Evolutionary conservation across 2,797 vertebrate genomes (phyloP).

Genomic region (Scolopax bukidnonensis): DNA sequence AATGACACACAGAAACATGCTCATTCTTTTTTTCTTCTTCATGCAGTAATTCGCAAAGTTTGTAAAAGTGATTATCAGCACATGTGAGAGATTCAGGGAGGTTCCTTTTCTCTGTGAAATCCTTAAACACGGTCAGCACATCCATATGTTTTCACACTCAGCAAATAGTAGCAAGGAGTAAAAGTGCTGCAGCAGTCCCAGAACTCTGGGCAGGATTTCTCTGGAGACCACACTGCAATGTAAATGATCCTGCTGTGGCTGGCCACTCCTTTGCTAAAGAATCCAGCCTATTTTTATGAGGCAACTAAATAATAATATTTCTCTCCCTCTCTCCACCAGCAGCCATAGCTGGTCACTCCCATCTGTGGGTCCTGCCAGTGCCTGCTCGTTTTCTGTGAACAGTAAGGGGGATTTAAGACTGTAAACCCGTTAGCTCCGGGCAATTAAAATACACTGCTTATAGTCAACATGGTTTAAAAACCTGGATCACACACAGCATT

Average conservation of each 20-base stretch:
- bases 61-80: not conserved
- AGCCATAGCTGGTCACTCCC: not conserved
- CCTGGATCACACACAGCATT: not conserved
- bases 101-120: not conserved
- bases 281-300: slow-evolving; percentile 13
- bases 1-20: not conserved
- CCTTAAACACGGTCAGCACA: not conserved
- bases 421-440: not conserved
- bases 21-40: slow-evolving; percentile 7
- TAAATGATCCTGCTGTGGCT: not conserved
- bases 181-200: not conserved
- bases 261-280: not conserved
- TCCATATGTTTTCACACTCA: not conserved
- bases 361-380: not conserved
- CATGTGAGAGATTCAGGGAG: not conserved
- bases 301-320: not conserved
- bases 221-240: not conserved
- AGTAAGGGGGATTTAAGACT: not conserved
- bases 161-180: not conserved
- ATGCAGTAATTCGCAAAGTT: not conserved
- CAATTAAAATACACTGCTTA: slow-evolving; percentile 43
- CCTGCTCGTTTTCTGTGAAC: not conserved
- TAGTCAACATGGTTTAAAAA: not conserved
- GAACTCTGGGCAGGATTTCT: not conserved
- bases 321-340: not conserved